Percentiles rank a stretch among this genome's conserved stretches.
Evolutionary conservation across 2,888 invertebrate genomes (phyloP).

Genomic region (Fragum whitleyi): DNA sequence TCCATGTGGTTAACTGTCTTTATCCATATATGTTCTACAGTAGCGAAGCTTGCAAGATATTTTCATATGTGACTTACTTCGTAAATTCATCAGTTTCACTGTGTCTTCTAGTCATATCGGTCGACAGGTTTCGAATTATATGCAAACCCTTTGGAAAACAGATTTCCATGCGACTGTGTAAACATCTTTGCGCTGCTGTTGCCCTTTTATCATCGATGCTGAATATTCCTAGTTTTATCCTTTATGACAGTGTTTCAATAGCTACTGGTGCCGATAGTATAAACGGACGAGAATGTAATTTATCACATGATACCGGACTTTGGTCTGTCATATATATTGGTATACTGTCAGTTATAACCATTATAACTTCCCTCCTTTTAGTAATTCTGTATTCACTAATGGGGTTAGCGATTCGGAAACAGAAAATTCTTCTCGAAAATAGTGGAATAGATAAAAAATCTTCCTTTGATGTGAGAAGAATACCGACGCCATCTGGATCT

Average conservation of each 20-base stretch:
- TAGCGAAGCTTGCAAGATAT: conserved; percentile 4
- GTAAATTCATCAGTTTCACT: not conserved
- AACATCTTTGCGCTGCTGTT: not conserved
- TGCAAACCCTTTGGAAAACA: not conserved
- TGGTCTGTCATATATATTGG: not conserved
- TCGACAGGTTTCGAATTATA: conserved; percentile 1
- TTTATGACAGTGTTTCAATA: not conserved
- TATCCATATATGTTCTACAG: conserved; percentile 18
- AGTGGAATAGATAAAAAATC: not conserved
- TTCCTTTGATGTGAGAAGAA: not conserved
- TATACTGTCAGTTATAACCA: not conserved
- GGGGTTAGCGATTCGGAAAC: not conserved
- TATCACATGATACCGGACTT: not conserved
- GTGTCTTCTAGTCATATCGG: not conserved
- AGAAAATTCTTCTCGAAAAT: not conserved
- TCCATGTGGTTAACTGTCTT: not conserved
- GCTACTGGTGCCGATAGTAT: not conserved
- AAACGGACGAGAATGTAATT: not conserved
- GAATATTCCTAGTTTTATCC: not conserved
- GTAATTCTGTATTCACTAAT: conserved; percentile 10
- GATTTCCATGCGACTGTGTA: not conserved
- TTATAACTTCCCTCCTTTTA: not conserved
- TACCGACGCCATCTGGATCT: not conserved
- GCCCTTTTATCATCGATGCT: not conserved
- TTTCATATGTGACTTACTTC: conserved; percentile 5